Percentiles rank a stretch among this genome's conserved stretches.
phyloP scores from a whole-genome alignment of 2,888 invertebrate species.

The Hirtodrosophila histrioides region DNA sequence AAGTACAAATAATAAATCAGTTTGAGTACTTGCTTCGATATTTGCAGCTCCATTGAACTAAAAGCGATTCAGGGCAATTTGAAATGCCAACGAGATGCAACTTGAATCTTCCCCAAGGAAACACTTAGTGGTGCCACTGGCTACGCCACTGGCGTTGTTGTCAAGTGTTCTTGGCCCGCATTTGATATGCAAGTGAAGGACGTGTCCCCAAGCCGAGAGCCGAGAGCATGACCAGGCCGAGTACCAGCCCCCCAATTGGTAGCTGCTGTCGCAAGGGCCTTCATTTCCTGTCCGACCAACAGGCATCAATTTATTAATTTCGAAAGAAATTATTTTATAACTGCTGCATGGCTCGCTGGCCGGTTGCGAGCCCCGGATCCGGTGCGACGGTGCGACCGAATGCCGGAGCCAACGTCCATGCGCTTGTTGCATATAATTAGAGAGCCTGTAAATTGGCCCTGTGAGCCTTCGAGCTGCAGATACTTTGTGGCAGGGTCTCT shows the following conservation, averaged over 20 bases:
- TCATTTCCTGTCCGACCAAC: constrained; percentile 59
- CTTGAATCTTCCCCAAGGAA: not conserved
- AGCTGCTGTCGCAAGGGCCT: constrained; percentile 45
- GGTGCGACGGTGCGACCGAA: not conserved
- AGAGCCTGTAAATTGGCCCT: constrained; percentile 46
- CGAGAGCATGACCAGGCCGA: constrained; percentile 13
- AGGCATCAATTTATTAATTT: constrained; percentile 79
- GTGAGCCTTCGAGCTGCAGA: not conserved
- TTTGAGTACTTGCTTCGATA: no score
- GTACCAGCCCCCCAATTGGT: constrained; percentile 40
- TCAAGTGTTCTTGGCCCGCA: constrained; percentile 44
- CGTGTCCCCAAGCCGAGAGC: constrained; percentile 36
- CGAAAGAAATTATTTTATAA: constrained; percentile 73
- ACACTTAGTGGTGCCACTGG: not conserved
- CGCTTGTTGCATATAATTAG: constrained; percentile 75
- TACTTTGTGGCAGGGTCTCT: constrained; percentile 2
- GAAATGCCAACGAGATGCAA: no score
- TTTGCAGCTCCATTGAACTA: no score
- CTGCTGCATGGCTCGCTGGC: constrained; percentile 44
- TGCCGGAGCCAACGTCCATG: constrained; percentile 15
- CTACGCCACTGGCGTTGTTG: constrained; percentile 28
- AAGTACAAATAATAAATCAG: no score
- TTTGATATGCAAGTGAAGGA: constrained; percentile 56
- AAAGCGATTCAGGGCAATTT: no score
- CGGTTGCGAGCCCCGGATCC: constrained; percentile 7